phyloP scores from a whole-genome alignment of 2,113 vertebrate genomes.

The Polypterus senegalus region DNA sequence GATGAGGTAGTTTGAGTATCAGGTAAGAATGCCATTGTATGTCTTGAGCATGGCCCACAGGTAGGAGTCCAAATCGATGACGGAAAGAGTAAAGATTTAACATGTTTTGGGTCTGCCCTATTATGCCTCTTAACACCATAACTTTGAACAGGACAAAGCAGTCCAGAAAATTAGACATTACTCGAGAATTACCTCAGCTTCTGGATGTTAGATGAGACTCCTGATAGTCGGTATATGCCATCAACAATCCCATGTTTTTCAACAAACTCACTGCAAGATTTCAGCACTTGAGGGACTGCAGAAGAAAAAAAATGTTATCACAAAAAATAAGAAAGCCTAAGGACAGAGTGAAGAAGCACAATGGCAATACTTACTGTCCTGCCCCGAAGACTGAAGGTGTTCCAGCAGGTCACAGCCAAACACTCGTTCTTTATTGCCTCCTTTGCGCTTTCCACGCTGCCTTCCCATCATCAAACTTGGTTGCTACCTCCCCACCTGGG shows the following conservation, averaged over 20 bases:
- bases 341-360: not conserved
- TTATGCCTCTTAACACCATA: no score
- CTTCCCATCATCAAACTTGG: slow-evolving; percentile 55
- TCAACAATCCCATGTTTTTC: slow-evolving; percentile 78
- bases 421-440: slow-evolving; percentile 62
- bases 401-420: slow-evolving; percentile 81
- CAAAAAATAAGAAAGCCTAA: not conserved
- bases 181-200: slow-evolving; percentile 54
- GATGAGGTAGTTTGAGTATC: no score
- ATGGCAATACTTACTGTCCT: slow-evolving; percentile 60
- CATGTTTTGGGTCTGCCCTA: no score
- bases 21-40: no score
- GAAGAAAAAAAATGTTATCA: not conserved
- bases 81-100: no score
- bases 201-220: slow-evolving; percentile 85
- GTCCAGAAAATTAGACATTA: not conserved
- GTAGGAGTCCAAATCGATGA: no score
- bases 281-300: slow-evolving; percentile 74
- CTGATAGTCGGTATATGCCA: slow-evolving; percentile 82
- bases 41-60: no score
- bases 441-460: slow-evolving; percentile 63
- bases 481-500: not conserved
- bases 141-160: no score
- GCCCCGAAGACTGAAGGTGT: slow-evolving; percentile 56
- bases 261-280: slow-evolving; percentile 74